Conservation (phyloP, 1,140 invertebrate species). For the Alviniconcha marisindica region DNA sequence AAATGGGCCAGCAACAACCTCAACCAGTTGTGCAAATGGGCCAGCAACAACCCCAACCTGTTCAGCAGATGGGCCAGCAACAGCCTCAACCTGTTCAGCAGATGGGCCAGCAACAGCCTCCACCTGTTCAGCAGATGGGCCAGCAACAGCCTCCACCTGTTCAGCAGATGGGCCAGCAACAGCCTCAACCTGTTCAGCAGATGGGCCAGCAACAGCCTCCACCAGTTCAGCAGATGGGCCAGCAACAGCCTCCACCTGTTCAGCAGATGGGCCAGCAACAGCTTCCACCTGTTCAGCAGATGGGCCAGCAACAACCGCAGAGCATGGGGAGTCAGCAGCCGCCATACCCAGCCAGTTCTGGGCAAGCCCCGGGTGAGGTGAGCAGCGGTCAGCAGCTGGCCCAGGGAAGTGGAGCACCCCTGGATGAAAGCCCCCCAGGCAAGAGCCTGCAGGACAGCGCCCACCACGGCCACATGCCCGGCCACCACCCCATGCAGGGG, state of each 20-base stretch:
- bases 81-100: constrained; percentile 26
- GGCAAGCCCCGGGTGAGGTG: neutral
- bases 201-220: constrained; percentile 40
- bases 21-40: neutral
- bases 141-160: constrained; percentile 32
- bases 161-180: constrained; percentile 31
- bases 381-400: neutral
- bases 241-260: neutral
- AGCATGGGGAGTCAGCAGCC: neutral
- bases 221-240: neutral
- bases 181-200: constrained; percentile 36
- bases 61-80: neutral
- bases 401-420: neutral
- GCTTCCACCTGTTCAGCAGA: neutral
- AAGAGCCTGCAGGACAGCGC: neutral
- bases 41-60: neutral
- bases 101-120: constrained; percentile 14
- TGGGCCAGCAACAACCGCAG: neutral
- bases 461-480: neutral
- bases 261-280: neutral
- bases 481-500: neutral
- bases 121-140: neutral
- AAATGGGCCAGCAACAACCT: neutral
- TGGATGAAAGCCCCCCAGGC: neutral
- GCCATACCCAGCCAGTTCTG: neutral